Evolutionary conservation across 1,140 invertebrate genomes (phyloP).

Genomic region (Dinoponera quadriceps): DNA sequence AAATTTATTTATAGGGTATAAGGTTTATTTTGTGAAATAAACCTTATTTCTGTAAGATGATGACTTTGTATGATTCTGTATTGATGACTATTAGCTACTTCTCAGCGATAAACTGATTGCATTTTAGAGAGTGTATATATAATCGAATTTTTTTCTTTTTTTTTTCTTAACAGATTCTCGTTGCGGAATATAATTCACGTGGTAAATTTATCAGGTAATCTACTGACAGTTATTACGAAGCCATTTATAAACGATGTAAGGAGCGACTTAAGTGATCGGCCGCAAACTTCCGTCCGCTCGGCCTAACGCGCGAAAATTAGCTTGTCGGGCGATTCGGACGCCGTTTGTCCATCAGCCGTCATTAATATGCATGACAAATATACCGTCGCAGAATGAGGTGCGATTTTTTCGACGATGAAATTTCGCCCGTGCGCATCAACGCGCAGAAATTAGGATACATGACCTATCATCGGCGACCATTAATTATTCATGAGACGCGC

Average conservation of each 20-base stretch:
- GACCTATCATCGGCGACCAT: slow-evolving; percentile 51
- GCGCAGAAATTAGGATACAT: slow-evolving; percentile 53
- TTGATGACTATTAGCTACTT: no score
- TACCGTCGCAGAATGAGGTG: slow-evolving; percentile 42
- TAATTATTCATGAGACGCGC: slow-evolving; percentile 56
- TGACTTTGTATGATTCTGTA: no score
- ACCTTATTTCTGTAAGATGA: no score
- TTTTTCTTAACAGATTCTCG: background rate
- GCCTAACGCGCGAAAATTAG: slow-evolving; percentile 55
- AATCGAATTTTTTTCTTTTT: background rate
- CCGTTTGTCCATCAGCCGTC: slow-evolving; percentile 48
- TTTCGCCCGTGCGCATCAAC: slow-evolving; percentile 30
- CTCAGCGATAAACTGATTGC: no score
- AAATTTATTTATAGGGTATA: no score
- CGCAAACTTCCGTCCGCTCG: slow-evolving; percentile 34
- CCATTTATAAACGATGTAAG: background rate
- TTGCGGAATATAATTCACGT: background rate
- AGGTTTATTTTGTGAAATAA: no score
- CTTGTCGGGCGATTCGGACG: slow-evolving; percentile 36
- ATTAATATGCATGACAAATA: slow-evolving; percentile 62
- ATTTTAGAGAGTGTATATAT: no score
- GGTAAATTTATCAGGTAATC: background rate
- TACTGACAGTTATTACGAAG: background rate
- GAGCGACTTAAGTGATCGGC: slow-evolving; percentile 7
- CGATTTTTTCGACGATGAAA: slow-evolving; percentile 43